phyloP scores from a whole-genome alignment of 1,140 invertebrate genomes.

The Eumaeus atala region DNA sequence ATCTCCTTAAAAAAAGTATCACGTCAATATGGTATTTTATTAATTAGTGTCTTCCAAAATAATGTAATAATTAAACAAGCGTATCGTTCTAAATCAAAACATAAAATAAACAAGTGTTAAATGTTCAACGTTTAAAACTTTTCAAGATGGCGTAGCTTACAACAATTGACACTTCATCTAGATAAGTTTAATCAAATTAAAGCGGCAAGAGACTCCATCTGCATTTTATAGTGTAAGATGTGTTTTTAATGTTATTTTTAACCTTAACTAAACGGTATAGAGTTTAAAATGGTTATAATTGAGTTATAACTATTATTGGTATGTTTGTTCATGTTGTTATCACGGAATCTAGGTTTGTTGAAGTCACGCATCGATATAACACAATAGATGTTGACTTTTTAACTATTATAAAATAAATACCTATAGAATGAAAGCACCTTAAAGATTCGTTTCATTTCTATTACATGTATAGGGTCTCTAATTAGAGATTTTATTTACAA shows the following conservation, averaged over 20 bases:
- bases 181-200: slow-evolving; percentile 57
- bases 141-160: slow-evolving; percentile 43
- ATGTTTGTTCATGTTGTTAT: slow-evolving; percentile 35
- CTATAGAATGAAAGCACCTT: too few species aligned
- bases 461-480: too few species aligned
- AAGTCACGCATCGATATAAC: slow-evolving; percentile 7
- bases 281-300: slow-evolving; percentile 6
- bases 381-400: too few species aligned
- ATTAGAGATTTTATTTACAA: too few species aligned
- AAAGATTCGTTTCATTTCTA: too few species aligned
- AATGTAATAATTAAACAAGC: too few species aligned
- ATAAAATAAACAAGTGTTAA: background rate
- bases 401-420: too few species aligned
- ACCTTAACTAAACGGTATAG: slow-evolving; percentile 1
- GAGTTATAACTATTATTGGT: slow-evolving; percentile 12
- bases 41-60: too few species aligned
- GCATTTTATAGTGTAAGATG: background rate
- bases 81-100: background rate
- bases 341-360: slow-evolving; percentile 38
- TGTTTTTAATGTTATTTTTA: slow-evolving; percentile 11
- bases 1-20: too few species aligned
- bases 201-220: slow-evolving; percentile 20
- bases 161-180: slow-evolving; percentile 45
- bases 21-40: too few species aligned
- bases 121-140: background rate